Evolutionary conservation across 2,888 invertebrate genomes (phyloP).

Genomic region (Caenorhabditis japonica): DNA sequence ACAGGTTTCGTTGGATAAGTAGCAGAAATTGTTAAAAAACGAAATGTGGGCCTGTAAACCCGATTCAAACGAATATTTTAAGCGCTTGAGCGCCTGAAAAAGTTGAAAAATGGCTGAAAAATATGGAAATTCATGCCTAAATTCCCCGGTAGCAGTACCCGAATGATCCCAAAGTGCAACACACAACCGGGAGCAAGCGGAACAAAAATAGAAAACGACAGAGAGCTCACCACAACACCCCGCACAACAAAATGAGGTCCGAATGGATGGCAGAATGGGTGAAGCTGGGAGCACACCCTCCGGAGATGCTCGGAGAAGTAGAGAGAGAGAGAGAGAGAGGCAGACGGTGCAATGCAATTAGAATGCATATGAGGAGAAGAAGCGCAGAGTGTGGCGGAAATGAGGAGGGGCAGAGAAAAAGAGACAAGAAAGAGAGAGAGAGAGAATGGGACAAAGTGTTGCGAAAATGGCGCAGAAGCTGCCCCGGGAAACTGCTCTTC

Average conservation of each 20-base stretch:
- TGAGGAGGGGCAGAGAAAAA: conserved; percentile 5
- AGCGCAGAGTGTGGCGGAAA: background rate
- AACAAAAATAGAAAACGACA: no score
- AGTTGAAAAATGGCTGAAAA: no score
- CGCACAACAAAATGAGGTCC: conserved; percentile 50
- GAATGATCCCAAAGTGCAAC: no score
- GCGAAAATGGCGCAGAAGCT: conserved; percentile 1
- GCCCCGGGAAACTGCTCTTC: conserved; percentile 3
- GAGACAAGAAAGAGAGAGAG: background rate
- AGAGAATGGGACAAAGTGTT: conserved; percentile 20
- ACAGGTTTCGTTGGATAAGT: no score
- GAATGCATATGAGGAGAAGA: conserved; percentile 39
- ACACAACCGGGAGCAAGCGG: no score
- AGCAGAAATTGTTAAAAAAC: no score
- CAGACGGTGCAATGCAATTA: conserved; percentile 40
- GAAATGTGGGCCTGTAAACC: no score
- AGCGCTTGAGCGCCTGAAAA: no score
- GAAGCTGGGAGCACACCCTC: conserved; percentile 15
- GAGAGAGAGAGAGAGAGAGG: conserved; percentile 8
- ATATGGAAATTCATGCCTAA: no score
- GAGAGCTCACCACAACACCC: no score
- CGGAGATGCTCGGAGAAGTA: conserved; percentile 4
- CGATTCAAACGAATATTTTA: no score
- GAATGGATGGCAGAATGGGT: conserved; percentile 48
- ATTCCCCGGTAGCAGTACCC: no score